These are phyloP conservation scores for Agapornis canus DNA, from an alignment of 2,797 vertebrate species.

Conservation along the genomic window DNA sequence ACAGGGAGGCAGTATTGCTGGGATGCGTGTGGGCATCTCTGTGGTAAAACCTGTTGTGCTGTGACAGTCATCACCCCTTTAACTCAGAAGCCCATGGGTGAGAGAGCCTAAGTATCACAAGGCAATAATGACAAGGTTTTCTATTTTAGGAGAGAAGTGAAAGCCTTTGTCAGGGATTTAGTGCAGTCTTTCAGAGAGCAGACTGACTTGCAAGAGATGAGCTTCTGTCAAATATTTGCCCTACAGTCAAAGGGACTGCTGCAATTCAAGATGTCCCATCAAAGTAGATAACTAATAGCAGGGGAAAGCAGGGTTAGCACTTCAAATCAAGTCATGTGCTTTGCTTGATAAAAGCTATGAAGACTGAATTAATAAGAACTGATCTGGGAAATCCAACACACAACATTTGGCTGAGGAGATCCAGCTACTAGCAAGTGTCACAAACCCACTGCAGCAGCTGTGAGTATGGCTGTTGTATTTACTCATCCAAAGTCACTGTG, in stretches of 20 bases:
- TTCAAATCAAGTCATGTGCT: not conserved
- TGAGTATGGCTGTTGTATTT: not conserved
- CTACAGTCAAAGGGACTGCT: not conserved
- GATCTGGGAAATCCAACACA: not conserved
- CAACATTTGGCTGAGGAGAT: not conserved
- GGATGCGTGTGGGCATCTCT: fast-evolving
- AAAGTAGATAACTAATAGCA: not conserved
- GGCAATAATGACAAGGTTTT: not conserved
- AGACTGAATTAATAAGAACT: not conserved
- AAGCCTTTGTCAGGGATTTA: not conserved
- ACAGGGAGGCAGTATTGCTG: not conserved
- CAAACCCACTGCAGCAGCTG: not conserved
- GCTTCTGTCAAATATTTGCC: not conserved
- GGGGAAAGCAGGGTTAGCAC: not conserved
- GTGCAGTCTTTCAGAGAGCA: not conserved
- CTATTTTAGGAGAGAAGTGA: not conserved
- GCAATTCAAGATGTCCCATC: not conserved
- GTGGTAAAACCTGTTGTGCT: not conserved
- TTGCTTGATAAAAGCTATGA: not conserved
- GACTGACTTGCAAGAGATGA: not conserved
- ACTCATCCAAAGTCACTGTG: too few species aligned
- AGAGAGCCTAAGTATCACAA: not conserved
- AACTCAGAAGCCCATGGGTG: not conserved
- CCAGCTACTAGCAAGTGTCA: not conserved
- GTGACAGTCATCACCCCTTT: not conserved